Percentiles rank a stretch among this genome's conserved stretches.
Conservation (phyloP, 2,113 vertebrate species). For the Lepus timidus region DNA sequence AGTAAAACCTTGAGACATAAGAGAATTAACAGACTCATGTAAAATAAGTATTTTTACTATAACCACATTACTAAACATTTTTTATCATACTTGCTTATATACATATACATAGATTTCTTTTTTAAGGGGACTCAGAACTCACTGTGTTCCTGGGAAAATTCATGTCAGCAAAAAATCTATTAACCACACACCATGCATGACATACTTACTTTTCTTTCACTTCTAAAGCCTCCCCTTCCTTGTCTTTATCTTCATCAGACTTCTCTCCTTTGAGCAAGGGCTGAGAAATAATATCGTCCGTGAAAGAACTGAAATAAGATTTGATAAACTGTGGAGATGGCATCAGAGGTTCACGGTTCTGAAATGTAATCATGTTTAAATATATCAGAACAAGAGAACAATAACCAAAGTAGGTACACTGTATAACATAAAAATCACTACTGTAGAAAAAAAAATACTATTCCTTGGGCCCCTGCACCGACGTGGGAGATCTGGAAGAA, state of each 20-base stretch:
- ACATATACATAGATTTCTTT: background rate
- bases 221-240: conserved; percentile 96
- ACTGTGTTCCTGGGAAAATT: background rate
- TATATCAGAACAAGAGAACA: conserved; percentile 48
- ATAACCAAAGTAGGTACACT: conserved; percentile 22
- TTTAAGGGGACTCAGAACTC: background rate
- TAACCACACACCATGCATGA: background rate
- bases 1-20: conserved; percentile 13
- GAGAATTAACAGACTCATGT: background rate
- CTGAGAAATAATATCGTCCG: conserved; percentile 99
- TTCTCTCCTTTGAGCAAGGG: conserved; percentile 98
- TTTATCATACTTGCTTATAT: background rate
- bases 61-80: background rate
- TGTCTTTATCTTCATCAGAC: conserved; percentile 99
- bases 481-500: too few species aligned
- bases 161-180: background rate
- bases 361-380: conserved; percentile 75
- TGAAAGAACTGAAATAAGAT: conserved; percentile 99
- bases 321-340: conserved; percentile 99
- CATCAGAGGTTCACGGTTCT: conserved; percentile 99
- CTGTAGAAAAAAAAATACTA: background rate
- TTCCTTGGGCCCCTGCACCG: too few species aligned
- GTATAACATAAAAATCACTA: conserved; percentile 37
- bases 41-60: conserved; percentile 19
- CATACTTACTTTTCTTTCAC: conserved; percentile 94